Conservation (phyloP, 1,140 invertebrate genomes). For the Olivierus martensii region DNA sequence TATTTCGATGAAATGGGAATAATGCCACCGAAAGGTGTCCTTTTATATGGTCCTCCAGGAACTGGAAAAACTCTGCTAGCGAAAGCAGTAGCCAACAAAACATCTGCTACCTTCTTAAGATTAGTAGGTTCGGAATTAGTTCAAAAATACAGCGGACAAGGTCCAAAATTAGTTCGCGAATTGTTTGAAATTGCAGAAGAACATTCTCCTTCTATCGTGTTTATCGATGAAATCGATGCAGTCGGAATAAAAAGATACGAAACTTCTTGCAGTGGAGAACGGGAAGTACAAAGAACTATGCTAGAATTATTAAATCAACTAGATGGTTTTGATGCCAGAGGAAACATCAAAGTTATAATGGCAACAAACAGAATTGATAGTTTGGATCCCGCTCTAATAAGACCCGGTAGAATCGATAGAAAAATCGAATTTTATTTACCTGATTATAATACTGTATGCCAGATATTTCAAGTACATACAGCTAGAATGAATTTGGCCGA, state of each 20-base stretch:
- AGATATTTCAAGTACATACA: slow-evolving; percentile 98
- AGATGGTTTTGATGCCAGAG: slow-evolving; percentile 94
- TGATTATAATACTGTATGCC: slow-evolving; percentile 95
- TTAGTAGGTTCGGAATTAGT: slow-evolving; percentile 98
- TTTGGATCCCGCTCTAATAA: slow-evolving; percentile 93
- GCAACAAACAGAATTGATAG: slow-evolving; percentile 99
- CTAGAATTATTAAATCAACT: slow-evolving; percentile 97
- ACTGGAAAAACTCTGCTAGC: slow-evolving; percentile 84
- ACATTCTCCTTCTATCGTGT: slow-evolving; percentile 98
- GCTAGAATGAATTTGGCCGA: slow-evolving; percentile 93
- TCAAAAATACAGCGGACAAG: slow-evolving; percentile 98
- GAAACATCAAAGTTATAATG: slow-evolving; percentile 97
- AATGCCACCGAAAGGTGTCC: slow-evolving; percentile 97
- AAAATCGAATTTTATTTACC: slow-evolving; percentile 99
- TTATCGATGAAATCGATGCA: slow-evolving; percentile 99
- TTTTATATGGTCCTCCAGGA: slow-evolving; percentile 35
- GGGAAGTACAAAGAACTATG: slow-evolving; percentile 99
- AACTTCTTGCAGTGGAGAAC: slow-evolving; percentile 97
- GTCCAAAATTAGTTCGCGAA: slow-evolving; percentile 94
- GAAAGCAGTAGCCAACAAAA: slow-evolving; percentile 99
- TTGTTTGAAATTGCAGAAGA: slow-evolving; percentile 97
- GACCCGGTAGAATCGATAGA: slow-evolving; percentile 95
- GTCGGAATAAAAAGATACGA: slow-evolving; percentile 99
- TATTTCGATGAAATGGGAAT: slow-evolving; percentile 99
- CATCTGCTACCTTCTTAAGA: slow-evolving; percentile 94